Conservation (phyloP, 2,888 invertebrate species). For the Brachyptera risi region DNA sequence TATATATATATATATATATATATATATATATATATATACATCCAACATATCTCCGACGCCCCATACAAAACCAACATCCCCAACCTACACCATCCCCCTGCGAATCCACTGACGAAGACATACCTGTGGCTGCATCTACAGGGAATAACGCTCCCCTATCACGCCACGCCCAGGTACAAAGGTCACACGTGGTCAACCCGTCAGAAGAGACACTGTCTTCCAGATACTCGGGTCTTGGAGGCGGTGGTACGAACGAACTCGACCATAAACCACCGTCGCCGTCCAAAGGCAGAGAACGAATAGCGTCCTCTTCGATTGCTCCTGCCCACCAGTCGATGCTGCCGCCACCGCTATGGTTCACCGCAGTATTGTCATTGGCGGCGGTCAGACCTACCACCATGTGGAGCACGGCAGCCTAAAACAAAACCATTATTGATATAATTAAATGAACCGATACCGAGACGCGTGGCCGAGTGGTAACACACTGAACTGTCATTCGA, state of each 20-base stretch:
- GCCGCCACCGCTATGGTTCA: neutral
- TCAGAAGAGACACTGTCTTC: slow-evolving; percentile 60
- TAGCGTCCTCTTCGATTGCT: slow-evolving; percentile 29
- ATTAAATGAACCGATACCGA: too few species aligned
- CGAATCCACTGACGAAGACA: slow-evolving; percentile 33
- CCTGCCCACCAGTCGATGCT: slow-evolving; percentile 30
- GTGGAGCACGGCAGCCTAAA: slow-evolving; percentile 22
- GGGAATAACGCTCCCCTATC: slow-evolving; percentile 52
- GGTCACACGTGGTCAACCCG: slow-evolving; percentile 68
- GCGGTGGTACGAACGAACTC: slow-evolving; percentile 57
- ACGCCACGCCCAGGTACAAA: slow-evolving; percentile 69
- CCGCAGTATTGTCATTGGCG: neutral
- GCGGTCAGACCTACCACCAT: slow-evolving; percentile 19
- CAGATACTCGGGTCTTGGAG: slow-evolving; percentile 58
- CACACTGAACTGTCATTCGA: too few species aligned
- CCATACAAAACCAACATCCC: neutral
- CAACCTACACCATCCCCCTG: neutral
- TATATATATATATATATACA: too few species aligned
- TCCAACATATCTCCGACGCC: too few species aligned
- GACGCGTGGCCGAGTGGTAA: too few species aligned
- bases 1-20: too few species aligned
- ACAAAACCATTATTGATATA: neutral
- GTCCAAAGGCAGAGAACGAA: slow-evolving; percentile 25
- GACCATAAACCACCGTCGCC: slow-evolving; percentile 44
- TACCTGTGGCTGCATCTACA: slow-evolving; percentile 58